A percentile compares a stretch with the other conserved stretches of the same genome.
Evolutionary conservation across 2,888 invertebrate genomes (phyloP).

Genomic region (Mesochorus sp.): DNA sequence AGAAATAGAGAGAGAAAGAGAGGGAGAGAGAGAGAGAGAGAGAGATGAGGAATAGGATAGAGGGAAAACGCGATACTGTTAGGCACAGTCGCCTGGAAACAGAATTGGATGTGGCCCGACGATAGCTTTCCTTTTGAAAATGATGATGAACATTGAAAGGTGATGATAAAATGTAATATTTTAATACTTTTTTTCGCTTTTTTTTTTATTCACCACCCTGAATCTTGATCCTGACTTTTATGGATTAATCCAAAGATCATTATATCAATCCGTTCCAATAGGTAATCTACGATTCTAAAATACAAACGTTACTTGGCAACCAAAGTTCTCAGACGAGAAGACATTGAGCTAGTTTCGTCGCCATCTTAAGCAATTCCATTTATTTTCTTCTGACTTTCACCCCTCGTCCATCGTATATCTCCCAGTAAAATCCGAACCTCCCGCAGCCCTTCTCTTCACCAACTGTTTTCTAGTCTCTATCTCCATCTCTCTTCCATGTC

Average conservation of each 20-base stretch:
- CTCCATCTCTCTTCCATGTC: conserved; percentile 39
- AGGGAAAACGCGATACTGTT: conserved; percentile 45
- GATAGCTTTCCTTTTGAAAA: neutral
- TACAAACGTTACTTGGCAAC: neutral
- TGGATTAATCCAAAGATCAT: neutral
- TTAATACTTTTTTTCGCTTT: no score
- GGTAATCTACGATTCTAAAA: neutral
- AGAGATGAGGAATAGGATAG: conserved; percentile 37
- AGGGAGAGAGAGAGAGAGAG: conserved; percentile 18
- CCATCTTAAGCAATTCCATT: conserved; percentile 64
- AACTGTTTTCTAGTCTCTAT: conserved; percentile 43
- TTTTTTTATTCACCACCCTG: no score
- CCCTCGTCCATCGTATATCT: conserved; percentile 55
- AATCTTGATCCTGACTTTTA: neutral
- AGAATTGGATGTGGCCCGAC: conserved; percentile 39
- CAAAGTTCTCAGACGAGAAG: neutral
- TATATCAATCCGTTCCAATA: neutral
- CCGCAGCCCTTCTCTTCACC: conserved; percentile 40
- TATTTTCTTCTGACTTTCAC: conserved; percentile 50
- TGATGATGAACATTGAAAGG: neutral
- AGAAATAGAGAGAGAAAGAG: conserved; percentile 15
- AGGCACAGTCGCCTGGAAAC: neutral
- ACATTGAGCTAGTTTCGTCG: conserved; percentile 42
- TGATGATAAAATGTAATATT: neutral
- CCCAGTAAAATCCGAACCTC: conserved; percentile 62